phyloP scores from a whole-genome alignment of 2,888 invertebrate genomes.

The Ferdinandea cuprea region DNA sequence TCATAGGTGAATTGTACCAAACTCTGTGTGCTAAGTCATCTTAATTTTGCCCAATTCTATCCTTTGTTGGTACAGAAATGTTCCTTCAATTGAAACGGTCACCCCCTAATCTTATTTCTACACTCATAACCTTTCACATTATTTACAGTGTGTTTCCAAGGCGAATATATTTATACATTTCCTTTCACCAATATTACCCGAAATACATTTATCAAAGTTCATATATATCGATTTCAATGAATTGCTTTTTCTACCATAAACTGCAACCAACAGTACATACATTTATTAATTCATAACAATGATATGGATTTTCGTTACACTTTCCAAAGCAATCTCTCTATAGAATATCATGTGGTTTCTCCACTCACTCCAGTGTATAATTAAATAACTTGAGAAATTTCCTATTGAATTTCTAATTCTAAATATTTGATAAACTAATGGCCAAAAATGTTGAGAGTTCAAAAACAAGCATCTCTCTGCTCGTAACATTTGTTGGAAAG shows the following conservation, averaged over 20 bases:
- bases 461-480: constrained; percentile 19
- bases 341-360: background rate
- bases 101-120: too few species aligned
- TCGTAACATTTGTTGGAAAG: constrained; percentile 51
- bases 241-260: background rate
- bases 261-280: background rate
- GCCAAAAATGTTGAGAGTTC: constrained; percentile 18
- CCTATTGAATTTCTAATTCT: constrained; percentile 51
- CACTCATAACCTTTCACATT: background rate
- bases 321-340: constrained; percentile 9
- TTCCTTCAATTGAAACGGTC: too few species aligned
- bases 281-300: constrained; percentile 17
- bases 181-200: background rate
- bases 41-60: too few species aligned
- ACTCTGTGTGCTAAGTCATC: too few species aligned
- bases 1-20: too few species aligned
- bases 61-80: too few species aligned
- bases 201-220: constrained; percentile 31
- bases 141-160: background rate
- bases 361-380: constrained; percentile 25
- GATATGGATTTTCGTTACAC: constrained; percentile 29
- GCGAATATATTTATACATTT: background rate
- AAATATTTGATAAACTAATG: constrained; percentile 63
- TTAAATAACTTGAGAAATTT: constrained; percentile 61
- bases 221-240: constrained; percentile 18